A percentile compares a stretch with the other conserved stretches of the same genome.
Evolutionary conservation across 2,113 vertebrate genomes (phyloP).

Genomic region (Callionymus lyra): DNA sequence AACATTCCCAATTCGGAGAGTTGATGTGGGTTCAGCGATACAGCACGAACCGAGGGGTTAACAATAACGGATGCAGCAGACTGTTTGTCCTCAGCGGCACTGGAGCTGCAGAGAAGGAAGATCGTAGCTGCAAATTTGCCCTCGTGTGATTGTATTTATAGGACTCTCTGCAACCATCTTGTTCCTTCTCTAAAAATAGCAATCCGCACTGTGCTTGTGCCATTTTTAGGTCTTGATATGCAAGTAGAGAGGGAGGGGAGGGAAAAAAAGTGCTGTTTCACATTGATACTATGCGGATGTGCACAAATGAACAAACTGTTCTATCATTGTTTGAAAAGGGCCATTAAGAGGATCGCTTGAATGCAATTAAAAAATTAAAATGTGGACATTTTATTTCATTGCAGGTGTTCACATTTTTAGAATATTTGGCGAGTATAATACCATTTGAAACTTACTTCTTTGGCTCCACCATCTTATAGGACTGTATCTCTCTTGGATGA

Average conservation of each 20-base stretch:
- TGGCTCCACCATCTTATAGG: no score
- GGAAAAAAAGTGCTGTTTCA: conserved; percentile 18
- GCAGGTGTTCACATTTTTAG: no score
- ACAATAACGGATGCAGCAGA: conserved; percentile 38
- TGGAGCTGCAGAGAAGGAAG: conserved; percentile 7
- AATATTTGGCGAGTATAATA: no score
- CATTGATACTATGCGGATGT: conserved; percentile 12
- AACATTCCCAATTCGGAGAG: conserved; percentile 48
- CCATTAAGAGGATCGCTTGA: no score
- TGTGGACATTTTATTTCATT: no score
- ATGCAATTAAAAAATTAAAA: no score
- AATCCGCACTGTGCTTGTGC: conserved; percentile 36
- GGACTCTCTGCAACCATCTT: conserved; percentile 58
- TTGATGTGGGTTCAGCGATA: conserved; percentile 13
- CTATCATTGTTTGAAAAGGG: conserved; percentile 7
- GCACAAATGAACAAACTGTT: conserved; percentile 13
- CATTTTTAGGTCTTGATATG: conserved; percentile 50
- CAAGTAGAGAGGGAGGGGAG: conserved; percentile 6
- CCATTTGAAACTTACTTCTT: no score
- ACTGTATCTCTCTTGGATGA: no score
- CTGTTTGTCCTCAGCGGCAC: conserved; percentile 17
- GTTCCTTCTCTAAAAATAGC: conserved; percentile 68
- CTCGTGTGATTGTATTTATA: conserved; percentile 51
- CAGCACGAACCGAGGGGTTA: conserved; percentile 38
- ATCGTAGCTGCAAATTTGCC: conserved; percentile 15